A percentile compares a stretch with the other conserved stretches of the same genome.
phyloP scores from a whole-genome alignment of 2,888 invertebrate species.

The Archips xylosteana region DNA sequence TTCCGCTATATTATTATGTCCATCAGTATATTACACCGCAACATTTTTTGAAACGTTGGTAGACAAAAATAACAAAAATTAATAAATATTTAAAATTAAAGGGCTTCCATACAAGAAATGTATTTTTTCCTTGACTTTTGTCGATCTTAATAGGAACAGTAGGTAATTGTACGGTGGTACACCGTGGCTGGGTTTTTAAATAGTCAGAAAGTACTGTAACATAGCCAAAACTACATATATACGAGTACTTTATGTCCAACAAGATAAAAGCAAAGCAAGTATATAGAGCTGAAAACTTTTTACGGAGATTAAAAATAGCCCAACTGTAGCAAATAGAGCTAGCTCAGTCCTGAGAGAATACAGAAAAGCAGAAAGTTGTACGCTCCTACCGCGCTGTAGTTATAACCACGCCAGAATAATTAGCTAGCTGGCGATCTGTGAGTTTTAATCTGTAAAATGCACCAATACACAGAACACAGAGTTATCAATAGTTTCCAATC shows the following conservation, averaged over 20 bases:
- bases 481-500: constrained; percentile 62
- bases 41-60: too few relatives aligned
- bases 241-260: neutral
- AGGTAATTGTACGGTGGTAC: too few relatives aligned
- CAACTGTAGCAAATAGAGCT: constrained; percentile 23
- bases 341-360: constrained; percentile 62
- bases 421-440: constrained; percentile 63
- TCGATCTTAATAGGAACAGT: too few relatives aligned
- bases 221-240: too few relatives aligned
- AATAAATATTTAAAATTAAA: neutral
- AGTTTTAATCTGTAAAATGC: constrained; percentile 64
- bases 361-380: constrained; percentile 52
- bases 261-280: neutral
- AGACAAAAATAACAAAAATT: too few relatives aligned
- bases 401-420: constrained; percentile 70
- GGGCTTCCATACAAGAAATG: too few relatives aligned
- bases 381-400: constrained; percentile 67
- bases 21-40: too few relatives aligned
- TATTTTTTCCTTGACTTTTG: too few relatives aligned
- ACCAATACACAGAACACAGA: constrained; percentile 20
- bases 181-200: too few relatives aligned
- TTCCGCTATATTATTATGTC: too few relatives aligned
- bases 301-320: constrained; percentile 22
- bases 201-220: too few relatives aligned
- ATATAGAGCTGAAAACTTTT: constrained; percentile 20